phyloP scores from a whole-genome alignment of 2,797 vertebrate species.

The Neomorphus geoffroyi region DNA sequence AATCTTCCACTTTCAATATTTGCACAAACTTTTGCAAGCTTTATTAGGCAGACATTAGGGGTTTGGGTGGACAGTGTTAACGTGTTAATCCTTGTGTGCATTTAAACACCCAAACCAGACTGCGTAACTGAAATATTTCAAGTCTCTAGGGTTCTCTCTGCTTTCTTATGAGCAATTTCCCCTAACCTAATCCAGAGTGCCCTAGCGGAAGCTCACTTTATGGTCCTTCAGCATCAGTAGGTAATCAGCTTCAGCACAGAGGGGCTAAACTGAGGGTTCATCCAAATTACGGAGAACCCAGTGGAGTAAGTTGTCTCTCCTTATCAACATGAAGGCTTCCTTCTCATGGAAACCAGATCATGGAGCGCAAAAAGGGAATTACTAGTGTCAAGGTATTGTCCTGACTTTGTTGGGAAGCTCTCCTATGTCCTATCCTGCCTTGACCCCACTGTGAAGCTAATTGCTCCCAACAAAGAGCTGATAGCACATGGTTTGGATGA shows the following conservation, averaged over 20 bases:
- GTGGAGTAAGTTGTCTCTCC: neutral
- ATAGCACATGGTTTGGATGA: neutral
- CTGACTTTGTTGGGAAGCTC: neutral
- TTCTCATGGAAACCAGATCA: neutral
- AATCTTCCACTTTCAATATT: constrained; percentile 22
- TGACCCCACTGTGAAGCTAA: neutral
- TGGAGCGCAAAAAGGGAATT: neutral
- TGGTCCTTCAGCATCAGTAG: neutral
- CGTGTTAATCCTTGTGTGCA: constrained; percentile 1
- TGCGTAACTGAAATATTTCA: neutral
- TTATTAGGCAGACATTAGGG: constrained; percentile 19
- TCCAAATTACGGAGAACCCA: neutral
- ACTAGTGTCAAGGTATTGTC: neutral
- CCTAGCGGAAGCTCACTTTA: neutral
- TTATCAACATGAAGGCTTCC: neutral
- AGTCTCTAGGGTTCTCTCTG: neutral
- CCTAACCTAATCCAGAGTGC: neutral
- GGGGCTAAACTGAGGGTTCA: neutral
- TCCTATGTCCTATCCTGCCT: neutral
- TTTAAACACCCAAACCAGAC: constrained; percentile 29
- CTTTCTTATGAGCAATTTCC: neutral
- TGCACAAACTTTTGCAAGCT: constrained; percentile 14
- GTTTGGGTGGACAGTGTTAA: neutral
- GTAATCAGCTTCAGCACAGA: neutral
- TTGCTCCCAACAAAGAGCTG: neutral